These are phyloP conservation scores for Panthera tigris DNA, from an alignment of 2,113 vertebrate species.

Conservation along the genomic window DNA sequence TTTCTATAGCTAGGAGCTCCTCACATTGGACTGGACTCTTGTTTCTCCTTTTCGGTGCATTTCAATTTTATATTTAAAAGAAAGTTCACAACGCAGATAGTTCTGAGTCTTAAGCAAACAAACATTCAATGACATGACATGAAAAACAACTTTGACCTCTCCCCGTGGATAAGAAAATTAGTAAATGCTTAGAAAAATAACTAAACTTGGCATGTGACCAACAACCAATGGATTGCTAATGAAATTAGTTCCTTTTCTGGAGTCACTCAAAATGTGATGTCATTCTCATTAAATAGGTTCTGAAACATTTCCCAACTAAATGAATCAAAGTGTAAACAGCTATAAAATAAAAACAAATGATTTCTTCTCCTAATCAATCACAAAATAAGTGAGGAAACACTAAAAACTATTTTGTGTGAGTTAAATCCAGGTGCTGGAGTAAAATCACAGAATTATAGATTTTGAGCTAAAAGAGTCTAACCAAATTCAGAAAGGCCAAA, in stretches of 20 bases:
- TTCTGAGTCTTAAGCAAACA: conserved; percentile 6
- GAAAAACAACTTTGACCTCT: conserved; percentile 30
- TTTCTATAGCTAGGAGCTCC: neutral
- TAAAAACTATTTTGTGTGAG: neutral
- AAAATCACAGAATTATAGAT: neutral
- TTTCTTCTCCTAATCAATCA: neutral
- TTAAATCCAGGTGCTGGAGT: neutral
- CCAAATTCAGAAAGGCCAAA: neutral
- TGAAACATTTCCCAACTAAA: neutral
- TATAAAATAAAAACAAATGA: conserved; percentile 24
- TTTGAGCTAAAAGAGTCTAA: neutral
- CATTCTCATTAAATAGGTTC: neutral
- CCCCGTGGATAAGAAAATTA: neutral
- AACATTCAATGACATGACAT: neutral
- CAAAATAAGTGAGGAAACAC: neutral
- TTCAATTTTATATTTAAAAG: neutral
- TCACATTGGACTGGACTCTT: neutral
- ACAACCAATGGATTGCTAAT: neutral
- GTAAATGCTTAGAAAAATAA: neutral
- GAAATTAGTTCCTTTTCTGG: neutral
- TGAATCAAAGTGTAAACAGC: neutral
- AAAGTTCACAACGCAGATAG: neutral
- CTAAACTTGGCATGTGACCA: neutral
- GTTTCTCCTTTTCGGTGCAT: neutral
- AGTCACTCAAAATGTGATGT: neutral